Conservation (phyloP, 2,113 vertebrate genomes). For the Toxostoma redivivum region DNA sequence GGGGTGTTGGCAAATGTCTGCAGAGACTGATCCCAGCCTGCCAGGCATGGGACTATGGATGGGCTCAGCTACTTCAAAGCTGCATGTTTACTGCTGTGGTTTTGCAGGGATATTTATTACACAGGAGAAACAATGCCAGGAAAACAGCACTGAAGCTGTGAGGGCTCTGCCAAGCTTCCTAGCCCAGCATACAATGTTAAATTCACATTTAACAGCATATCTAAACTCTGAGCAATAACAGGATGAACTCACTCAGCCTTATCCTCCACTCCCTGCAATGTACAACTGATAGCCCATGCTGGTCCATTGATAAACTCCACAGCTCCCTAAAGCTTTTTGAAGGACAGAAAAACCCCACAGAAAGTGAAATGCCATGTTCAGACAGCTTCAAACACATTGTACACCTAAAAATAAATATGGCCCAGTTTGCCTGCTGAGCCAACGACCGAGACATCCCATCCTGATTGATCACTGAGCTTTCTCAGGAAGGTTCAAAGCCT, state of each 20-base stretch:
- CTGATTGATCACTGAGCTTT: background rate
- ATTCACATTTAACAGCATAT: background rate
- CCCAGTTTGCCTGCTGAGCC: conserved; percentile 27
- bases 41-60: background rate
- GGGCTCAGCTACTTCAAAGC: background rate
- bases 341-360: background rate
- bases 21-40: background rate
- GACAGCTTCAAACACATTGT: background rate
- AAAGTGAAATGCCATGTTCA: background rate
- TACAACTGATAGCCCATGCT: background rate
- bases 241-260: background rate
- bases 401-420: conserved; percentile 1
- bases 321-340: background rate
- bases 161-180: background rate
- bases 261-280: background rate
- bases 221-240: background rate
- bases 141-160: background rate
- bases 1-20: background rate
- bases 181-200: background rate
- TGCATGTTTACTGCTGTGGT: background rate
- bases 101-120: conserved; percentile 3
- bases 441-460: background rate
- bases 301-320: background rate
- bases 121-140: background rate
- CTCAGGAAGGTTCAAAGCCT: background rate